Conservation (phyloP, 2,888 invertebrate genomes). For the Orgyia antiqua region DNA sequence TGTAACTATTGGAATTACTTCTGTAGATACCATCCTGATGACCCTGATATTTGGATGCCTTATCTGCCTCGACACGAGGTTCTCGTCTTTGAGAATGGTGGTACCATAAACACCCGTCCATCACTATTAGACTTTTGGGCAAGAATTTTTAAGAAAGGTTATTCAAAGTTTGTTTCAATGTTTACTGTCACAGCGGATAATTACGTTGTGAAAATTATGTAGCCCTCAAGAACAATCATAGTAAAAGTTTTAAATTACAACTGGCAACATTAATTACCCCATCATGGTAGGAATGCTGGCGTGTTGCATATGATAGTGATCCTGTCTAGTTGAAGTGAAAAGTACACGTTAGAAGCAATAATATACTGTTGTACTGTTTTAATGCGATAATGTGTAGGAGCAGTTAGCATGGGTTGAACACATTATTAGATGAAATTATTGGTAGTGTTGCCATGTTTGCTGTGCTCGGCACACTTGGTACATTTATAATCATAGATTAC, state of each 20-base stretch:
- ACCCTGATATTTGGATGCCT: no score
- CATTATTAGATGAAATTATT: background rate
- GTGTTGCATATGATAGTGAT: slow-evolving; percentile 6
- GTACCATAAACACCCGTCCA: no score
- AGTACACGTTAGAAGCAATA: slow-evolving; percentile 1
- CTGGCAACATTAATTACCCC: background rate
- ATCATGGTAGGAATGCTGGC: slow-evolving; percentile 6
- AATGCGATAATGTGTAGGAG: background rate
- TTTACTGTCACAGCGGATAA: no score
- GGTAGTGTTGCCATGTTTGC: slow-evolving; percentile 1
- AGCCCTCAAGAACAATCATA: no score
- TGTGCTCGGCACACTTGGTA: slow-evolving; percentile 1
- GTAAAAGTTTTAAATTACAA: background rate
- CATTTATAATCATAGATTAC: slow-evolving; percentile 9
- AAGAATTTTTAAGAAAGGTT: no score
- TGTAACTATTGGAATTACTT: no score
- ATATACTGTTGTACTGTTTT: background rate
- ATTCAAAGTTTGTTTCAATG: no score
- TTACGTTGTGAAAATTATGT: no score
- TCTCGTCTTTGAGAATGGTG: no score
- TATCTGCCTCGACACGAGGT: no score
- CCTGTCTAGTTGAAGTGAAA: slow-evolving; percentile 8
- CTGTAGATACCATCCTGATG: no score
- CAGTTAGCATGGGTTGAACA: background rate
- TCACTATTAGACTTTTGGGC: no score